Evolutionary conservation across 2,797 vertebrate genomes (phyloP), one percentile per base, ranked within the genome.

Genomic region (Lagocephalus sceleratus): DNA sequence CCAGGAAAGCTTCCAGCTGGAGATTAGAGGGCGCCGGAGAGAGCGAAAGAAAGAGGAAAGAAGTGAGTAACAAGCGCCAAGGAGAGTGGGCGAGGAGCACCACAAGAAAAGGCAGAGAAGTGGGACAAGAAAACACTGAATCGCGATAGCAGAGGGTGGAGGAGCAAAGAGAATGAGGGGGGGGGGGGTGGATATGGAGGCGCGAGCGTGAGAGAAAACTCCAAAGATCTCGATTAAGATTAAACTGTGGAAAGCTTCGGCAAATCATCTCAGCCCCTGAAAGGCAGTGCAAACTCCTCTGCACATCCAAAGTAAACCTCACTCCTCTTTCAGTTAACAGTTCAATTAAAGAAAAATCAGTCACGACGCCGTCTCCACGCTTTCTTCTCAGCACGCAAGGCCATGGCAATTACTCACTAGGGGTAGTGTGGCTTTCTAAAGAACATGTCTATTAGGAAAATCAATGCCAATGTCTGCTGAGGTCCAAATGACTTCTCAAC

Each of bases 1-100:
- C 16, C 50, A 78, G 75, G 66, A 80, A 70, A 57, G 79, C 78
- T 81, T 83, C 81, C 79, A 80, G 76, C 17, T 35, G 58, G 76
- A 81, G 87, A 86, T 85, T 82, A 87, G 47, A 81, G 47, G 58
- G 75, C 14, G 46, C 69, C 73, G 66, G 51, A 58, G 56, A 29
- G 57, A 64, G 58, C 50, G 15, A 68, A 69, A 66, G 63, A 66
- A 64, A 70, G 58, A 35, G 63, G 62, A 66, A 69, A 71, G 57
- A 85, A 74, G 58, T 57, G 75, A 53, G 69, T 73, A 68, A 75
- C 59, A 68, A 71, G 69, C 72, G 68, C 65, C 58, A 66, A 35
- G 60, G 38, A 68, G 78, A 77, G 81, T 77, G 77, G 77, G 82
- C 60, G 71, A 81, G 63, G 45, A 65, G 60, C 44, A 50, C 49